Evolutionary conservation across 2,888 invertebrate genomes (phyloP), one percentile per base, ranked within the genome.

Genomic region (Xanthorhoe designata): DNA sequence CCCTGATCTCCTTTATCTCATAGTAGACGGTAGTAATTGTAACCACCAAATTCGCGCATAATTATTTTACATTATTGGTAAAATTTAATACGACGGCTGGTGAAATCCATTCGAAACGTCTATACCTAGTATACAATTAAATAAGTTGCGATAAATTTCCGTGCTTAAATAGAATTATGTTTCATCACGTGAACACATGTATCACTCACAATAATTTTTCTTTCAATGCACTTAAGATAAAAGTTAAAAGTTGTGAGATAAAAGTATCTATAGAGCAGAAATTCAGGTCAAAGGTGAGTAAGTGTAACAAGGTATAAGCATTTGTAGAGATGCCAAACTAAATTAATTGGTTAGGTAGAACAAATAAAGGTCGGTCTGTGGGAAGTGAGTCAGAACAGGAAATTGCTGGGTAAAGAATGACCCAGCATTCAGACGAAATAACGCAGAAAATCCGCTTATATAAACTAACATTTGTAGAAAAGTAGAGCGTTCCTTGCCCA

Each of bases 401-500:
- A 63, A 58, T 64, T 53, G 38, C 18, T 9, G 17, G 29, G 54
- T 42, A 7, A 32, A 53, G 50, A n/a, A 64, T 49, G 9, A 55
- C n/a, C 45, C 19, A 32, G 45, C 45, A 19, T 15, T 17, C 32
- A 59, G 15, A 24, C 45, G 17, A 47, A 61, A 65, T 52, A 52
- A 61, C 45, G 35, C 38, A 50, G 19, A 29, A 50, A 51, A 50
- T 61, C 50, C 38, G 51, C 61, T 65, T 65, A 61, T 61, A 65
- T 49, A 51, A 62, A 66, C 55, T 42, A 62, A 51, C 51, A 55
- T 52, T 52, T 53, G 24, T 35, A 18, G 35, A 49, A 50, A 66
- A 66, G 54, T 66, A 66, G 62, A 66, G 13, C 62, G 67, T 64
- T 61, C 60, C 62, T 61, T 50, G 61, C 57, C 61, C 35, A 54